Evolutionary conservation across 2,113 vertebrate genomes (phyloP), one percentile per base, ranked within the genome.

Genomic region (Gavialis gangeticus): DNA sequence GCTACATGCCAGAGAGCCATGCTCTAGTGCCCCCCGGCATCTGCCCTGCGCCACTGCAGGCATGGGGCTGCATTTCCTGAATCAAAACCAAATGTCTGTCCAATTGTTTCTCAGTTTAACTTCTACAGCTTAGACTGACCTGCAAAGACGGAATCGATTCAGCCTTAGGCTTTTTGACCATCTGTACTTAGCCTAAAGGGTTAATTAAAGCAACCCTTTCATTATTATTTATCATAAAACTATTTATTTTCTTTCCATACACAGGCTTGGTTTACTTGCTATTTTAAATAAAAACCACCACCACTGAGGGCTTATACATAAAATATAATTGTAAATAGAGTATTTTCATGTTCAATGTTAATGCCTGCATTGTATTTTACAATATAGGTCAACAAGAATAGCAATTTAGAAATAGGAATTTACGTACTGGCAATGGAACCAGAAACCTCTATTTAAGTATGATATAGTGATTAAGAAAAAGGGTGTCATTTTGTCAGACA

Each of bases 351-450:
- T 21, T 19, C 60, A 60, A 80, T 89, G 75, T 8, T 6, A 2
- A 80, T 17, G 17, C 60, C 92, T 58, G 60, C 85, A 80, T 78
- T 46, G 21, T 69, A 78, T 79, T 89, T 94, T 79, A 34, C 34
- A 34, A 34, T 34, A 69, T 64, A 81, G 81, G 67, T 62, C 27
- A 5, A n/a, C 56, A 89, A 85, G 37, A 75, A 85, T 71, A 71
- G 30, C 21, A 89, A 89, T 91, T 89, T 92, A 91, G 64, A 75
- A 77, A 46, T 87, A 85, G 75, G 81, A 28, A 89, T 94, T 94
- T 92, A 84, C 89, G 62, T 82, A 77, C 37, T 90, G 75, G 78
- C 83, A 75, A 89, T 85, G 60, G 58, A 91, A 76, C 15, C 59
- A 94, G 91, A 92, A 95, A 66, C 15, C 30, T 75, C 54, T 62